phyloP scores from a whole-genome alignment of 1,140 invertebrate genomes.

The Trialeurodes vaporariorum region DNA sequence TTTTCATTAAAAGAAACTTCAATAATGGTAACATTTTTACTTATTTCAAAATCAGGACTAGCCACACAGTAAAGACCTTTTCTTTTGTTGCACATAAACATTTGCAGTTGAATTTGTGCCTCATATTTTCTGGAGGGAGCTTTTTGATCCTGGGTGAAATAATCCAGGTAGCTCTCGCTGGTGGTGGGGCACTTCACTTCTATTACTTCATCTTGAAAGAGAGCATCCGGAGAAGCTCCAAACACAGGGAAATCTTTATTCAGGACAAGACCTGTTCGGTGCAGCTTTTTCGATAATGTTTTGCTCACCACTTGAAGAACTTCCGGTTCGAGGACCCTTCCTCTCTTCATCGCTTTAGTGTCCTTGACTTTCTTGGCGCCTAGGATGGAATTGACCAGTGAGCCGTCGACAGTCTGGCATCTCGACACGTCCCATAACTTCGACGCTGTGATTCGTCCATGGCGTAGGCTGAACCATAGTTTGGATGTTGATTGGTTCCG shows the following conservation, averaged over 20 bases:
- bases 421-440: conserved; percentile 16
- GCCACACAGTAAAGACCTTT: no score
- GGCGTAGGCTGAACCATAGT: conserved; percentile 24
- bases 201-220: conserved; percentile 35
- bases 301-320: conserved; percentile 8
- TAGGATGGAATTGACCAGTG: conserved; percentile 2
- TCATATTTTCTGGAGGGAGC: no score
- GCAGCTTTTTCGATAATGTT: conserved; percentile 9
- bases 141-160: no score
- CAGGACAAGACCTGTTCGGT: conserved; percentile 21
- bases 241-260: conserved; percentile 23
- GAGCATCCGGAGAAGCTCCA: conserved; percentile 37
- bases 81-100: no score
- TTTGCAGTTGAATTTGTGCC: no score
- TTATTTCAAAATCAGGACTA: no score
- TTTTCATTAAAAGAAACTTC: no score
- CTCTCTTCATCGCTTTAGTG: conserved; percentile 4
- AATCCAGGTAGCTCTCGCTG: no score
- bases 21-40: no score
- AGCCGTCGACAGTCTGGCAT: conserved; percentile 7
- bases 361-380: background rate
- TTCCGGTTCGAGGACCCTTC: conserved; percentile 8
- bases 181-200: conserved; percentile 38
- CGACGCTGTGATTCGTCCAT: conserved; percentile 29
- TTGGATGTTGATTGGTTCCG: conserved; percentile 8